Percentiles rank a stretch among this genome's conserved stretches.
phyloP scores from a whole-genome alignment of 2,797 vertebrate species.

The Notolabrus celidotus region DNA sequence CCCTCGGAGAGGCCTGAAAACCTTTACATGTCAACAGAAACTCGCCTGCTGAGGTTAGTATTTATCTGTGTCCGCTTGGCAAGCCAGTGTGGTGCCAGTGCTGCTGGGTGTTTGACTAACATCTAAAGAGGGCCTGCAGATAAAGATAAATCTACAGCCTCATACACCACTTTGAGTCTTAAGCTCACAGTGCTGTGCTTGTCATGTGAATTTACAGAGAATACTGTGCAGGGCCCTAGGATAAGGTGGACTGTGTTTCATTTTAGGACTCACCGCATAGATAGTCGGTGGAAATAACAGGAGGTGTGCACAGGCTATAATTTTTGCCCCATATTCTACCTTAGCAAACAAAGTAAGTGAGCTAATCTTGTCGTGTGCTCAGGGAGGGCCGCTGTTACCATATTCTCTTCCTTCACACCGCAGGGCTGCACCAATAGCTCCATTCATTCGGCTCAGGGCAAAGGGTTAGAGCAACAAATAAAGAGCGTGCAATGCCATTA shows the following conservation, averaged over 20 bases:
- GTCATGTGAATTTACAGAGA: slow-evolving; percentile 51
- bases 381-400: slow-evolving; percentile 71
- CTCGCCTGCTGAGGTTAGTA: slow-evolving; percentile 64
- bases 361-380: slow-evolving; percentile 74
- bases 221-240: slow-evolving; percentile 26
- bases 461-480: slow-evolving; percentile 94
- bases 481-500: slow-evolving; percentile 86
- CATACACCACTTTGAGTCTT: slow-evolving; percentile 31
- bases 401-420: slow-evolving; percentile 70
- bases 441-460: slow-evolving; percentile 87
- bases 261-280: slow-evolving; percentile 57
- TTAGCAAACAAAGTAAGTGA: slow-evolving; percentile 73
- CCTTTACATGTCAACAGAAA: slow-evolving; percentile 79
- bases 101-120: slow-evolving; percentile 67
- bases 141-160: slow-evolving; percentile 66
- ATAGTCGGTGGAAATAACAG: slow-evolving; percentile 63
- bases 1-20: slow-evolving; percentile 69
- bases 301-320: slow-evolving; percentile 63
- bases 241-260: slow-evolving; percentile 51
- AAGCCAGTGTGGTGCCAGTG: slow-evolving; percentile 69
- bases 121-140: slow-evolving; percentile 65
- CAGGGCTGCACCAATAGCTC: slow-evolving; percentile 84
- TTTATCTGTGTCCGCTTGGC: slow-evolving; percentile 76
- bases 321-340: slow-evolving; percentile 67
- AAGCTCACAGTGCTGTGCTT: slow-evolving; percentile 50